phyloP scores from a whole-genome alignment of 2,888 invertebrate species.

The Drosophila mercatorum region DNA sequence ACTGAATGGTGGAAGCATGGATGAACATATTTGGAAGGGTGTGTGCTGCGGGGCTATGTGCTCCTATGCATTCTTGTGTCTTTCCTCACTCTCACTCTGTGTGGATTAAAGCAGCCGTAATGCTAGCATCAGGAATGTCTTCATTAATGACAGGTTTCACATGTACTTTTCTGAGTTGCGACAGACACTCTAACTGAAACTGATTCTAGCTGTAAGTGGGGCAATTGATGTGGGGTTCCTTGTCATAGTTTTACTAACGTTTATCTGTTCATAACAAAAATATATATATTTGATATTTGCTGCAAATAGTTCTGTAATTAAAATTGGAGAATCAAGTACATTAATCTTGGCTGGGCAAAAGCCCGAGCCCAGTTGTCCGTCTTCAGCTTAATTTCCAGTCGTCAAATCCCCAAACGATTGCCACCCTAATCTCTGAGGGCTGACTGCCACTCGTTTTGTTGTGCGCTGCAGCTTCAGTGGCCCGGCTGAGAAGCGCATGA shows the following conservation, averaged over 20 bases:
- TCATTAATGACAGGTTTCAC: constrained; percentile 71
- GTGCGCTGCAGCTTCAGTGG: constrained; percentile 57
- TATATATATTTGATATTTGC: neutral
- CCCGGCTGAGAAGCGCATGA: constrained; percentile 22
- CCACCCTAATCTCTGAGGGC: constrained; percentile 65
- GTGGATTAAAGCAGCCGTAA: constrained; percentile 53
- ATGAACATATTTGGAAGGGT: constrained; percentile 13
- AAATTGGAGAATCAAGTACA: neutral
- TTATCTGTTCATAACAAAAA: neutral
- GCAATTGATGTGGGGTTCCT: constrained; percentile 6
- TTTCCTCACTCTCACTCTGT: constrained; percentile 20
- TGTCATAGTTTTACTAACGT: neutral
- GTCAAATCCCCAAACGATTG: constrained; percentile 56
- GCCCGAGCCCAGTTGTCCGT: neutral
- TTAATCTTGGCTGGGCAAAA: neutral
- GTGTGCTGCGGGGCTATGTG: constrained; percentile 19
- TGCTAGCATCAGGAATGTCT: constrained; percentile 55
- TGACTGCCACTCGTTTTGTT: constrained; percentile 64
- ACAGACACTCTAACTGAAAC: constrained; percentile 3
- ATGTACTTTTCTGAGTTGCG: constrained; percentile 24
- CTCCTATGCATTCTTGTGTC: constrained; percentile 45
- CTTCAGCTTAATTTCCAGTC: constrained; percentile 1
- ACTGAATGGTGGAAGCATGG: constrained; percentile 4
- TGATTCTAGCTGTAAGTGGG: neutral
- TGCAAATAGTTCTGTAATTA: neutral